These are phyloP conservation scores for Drosophila ercepeae DNA, from an alignment of 1,140 invertebrate species.

Conservation along the genomic window DNA sequence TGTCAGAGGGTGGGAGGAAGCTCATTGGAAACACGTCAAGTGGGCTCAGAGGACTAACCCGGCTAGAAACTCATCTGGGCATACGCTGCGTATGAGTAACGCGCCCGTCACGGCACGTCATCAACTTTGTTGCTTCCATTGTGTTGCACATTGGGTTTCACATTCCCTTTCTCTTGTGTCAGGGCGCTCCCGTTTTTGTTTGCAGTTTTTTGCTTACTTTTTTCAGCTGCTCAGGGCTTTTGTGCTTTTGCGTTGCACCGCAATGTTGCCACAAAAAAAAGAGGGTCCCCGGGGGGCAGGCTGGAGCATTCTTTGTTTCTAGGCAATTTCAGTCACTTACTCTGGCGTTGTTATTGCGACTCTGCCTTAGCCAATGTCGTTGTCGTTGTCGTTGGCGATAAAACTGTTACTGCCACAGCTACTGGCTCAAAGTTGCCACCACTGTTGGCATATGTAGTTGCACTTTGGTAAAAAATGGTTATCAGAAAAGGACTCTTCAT, in stretches of 20 bases:
- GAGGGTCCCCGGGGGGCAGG: neutral
- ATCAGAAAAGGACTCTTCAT: neutral
- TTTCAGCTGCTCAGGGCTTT: conserved; percentile 10
- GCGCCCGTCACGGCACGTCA: conserved; percentile 42
- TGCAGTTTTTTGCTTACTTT: conserved; percentile 5
- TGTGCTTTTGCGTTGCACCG: conserved; percentile 50
- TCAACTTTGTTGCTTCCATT: conserved; percentile 39
- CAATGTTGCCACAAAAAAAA: conserved; percentile 43
- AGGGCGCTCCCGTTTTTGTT: neutral
- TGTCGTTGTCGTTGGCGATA: conserved; percentile 61
- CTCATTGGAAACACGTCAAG: conserved; percentile 59
- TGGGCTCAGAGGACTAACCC: conserved; percentile 30
- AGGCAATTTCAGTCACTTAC: conserved; percentile 63
- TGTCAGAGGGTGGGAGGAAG: conserved; percentile 12
- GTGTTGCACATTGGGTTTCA: conserved; percentile 11
- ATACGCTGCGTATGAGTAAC: conserved; percentile 57
- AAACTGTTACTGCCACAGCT: conserved; percentile 56
- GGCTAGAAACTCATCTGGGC: conserved; percentile 42
- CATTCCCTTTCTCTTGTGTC: conserved; percentile 21
- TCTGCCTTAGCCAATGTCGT: conserved; percentile 33
- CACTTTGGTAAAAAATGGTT: conserved; percentile 21
- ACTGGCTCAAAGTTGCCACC: conserved; percentile 38
- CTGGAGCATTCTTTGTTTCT: conserved; percentile 56
- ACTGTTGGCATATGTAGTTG: conserved; percentile 31
- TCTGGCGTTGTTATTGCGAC: conserved; percentile 57